Evolutionary conservation across 2,888 invertebrate species (phyloP), one percentile per base, ranked within the genome.

Genomic region (Leptopilina myrica): DNA sequence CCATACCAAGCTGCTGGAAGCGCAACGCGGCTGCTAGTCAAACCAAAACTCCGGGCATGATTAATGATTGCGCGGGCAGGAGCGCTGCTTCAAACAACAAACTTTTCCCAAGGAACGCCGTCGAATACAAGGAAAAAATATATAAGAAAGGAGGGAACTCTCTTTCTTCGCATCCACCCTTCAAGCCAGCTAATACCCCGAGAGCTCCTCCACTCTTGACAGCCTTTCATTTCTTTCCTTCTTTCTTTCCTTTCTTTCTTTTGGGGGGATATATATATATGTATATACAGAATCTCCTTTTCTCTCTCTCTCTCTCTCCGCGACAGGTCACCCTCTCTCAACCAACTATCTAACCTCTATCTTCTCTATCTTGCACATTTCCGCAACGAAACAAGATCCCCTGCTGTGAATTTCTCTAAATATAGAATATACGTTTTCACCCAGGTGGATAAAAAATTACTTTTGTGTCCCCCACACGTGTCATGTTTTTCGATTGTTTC

Each of bases 61-160:
- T 93, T 93, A 93, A 93, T 93, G 93, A 92, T 93, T 91, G 92
- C 92, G 92, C 92, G 92, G 92, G 86, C 85, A 87, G 88, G 91
- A 91, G 91, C 92, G 92, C 93, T 92, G 93, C 93, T 93, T 93
- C 93, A 93, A 93, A 93, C 93, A 93, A 93, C 93, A 93, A 93
- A 93, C 93, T 93, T 93, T 93, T 93, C 93, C 93, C 93, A 93
- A 93, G 92, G 93, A 92, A 90, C 91, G 93, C 86, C 84, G 83
- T 84, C 86, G 85, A 87, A 87, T 86, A 86, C 87, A 89, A 89
- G 90, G 90, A 90, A 90, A 90, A 89, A 90, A 90, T 90, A 89
- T 91, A 90, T 89, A 89, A 91, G 91, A 91, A 90, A 91, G 89
- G 90, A 88, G 89, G 89, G 89, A 89, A 90, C 89, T 89, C 89